A percentile compares a stretch with the other conserved stretches of the same genome.
Evolutionary conservation across 2,888 invertebrate genomes (phyloP).

Genomic region (Phasia obesa): DNA sequence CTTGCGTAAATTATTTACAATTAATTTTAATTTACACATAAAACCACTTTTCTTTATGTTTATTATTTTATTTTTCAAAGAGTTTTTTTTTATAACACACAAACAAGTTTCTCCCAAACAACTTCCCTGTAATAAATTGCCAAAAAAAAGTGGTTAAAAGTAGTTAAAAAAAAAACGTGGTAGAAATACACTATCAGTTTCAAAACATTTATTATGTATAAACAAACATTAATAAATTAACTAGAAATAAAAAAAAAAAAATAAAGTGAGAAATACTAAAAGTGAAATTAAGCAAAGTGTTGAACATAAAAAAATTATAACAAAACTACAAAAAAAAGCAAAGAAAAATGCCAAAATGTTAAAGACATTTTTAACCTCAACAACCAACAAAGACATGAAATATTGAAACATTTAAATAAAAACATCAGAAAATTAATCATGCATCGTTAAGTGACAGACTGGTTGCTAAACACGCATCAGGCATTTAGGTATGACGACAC

Average conservation of each 20-base stretch:
- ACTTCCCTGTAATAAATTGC: conserved; percentile 46
- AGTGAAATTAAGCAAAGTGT: conserved; percentile 50
- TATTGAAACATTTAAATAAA: conserved; percentile 44
- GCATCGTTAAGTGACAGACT: conserved; percentile 37
- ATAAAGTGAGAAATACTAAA: conserved; percentile 34
- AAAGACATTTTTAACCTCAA: conserved; percentile 2
- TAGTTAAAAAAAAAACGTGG: conserved; percentile 16
- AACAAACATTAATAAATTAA: conserved; percentile 13
- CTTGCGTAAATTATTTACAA: conserved; percentile 62
- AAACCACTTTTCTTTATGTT: conserved; percentile 61
- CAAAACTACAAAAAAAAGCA: not conserved
- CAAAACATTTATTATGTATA: conserved; percentile 29
- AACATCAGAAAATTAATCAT: conserved; percentile 55
- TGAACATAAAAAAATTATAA: conserved; percentile 16
- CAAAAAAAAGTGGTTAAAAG: conserved; percentile 10
- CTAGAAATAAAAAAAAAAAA: not conserved
- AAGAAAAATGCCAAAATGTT: not conserved
- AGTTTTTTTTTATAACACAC: conserved; percentile 1
- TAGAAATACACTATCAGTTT: conserved; percentile 28
- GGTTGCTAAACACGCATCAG: conserved; percentile 45
- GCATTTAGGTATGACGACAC: conserved; percentile 43
- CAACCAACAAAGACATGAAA: conserved; percentile 1
- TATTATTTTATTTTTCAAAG: not conserved
- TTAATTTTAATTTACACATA: conserved; percentile 67
- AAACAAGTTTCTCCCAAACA: conserved; percentile 35